These are phyloP conservation scores for Digitonthophagus gazella DNA, from an alignment of 2,888 invertebrate species.

Conservation along the genomic window DNA sequence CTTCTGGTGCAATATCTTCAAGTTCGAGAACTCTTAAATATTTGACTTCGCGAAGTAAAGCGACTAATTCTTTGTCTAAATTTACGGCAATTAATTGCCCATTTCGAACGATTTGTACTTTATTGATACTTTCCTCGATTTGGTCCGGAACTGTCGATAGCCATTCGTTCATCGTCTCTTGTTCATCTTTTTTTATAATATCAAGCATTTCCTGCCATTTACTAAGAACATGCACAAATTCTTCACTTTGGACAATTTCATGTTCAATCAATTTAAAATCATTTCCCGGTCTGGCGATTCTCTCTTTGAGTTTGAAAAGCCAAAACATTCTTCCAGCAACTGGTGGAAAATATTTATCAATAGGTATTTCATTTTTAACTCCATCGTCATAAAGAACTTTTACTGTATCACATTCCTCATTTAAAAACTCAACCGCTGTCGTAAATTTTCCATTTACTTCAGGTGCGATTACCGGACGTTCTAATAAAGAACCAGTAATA, in stretches of 20 bases:
- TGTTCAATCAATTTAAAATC: constrained; percentile 65
- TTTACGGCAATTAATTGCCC: constrained; percentile 60
- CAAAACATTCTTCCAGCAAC: constrained; percentile 70
- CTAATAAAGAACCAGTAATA: constrained; percentile 63
- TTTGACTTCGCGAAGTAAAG: constrained; percentile 77
- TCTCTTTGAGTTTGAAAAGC: constrained; percentile 63
- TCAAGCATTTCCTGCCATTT: constrained; percentile 67
- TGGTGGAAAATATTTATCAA: constrained; percentile 71
- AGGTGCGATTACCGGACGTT: constrained; percentile 69
- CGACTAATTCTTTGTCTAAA: constrained; percentile 67
- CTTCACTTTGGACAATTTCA: constrained; percentile 58
- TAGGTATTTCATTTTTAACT: constrained; percentile 54
- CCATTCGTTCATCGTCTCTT: constrained; percentile 70
- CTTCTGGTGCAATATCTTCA: constrained; percentile 62
- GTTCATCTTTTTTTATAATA: constrained; percentile 63
- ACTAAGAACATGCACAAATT: constrained; percentile 54
- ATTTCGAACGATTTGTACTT: constrained; percentile 60
- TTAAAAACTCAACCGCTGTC: constrained; percentile 63
- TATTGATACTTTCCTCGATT: constrained; percentile 61
- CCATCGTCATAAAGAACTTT: constrained; percentile 64
- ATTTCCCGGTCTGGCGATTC: constrained; percentile 60
- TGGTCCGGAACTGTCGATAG: constrained; percentile 61
- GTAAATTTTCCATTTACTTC: constrained; percentile 70
- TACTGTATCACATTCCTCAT: constrained; percentile 63
- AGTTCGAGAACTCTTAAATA: constrained; percentile 59